A percentile compares a stretch with the other conserved stretches of the same genome.
Conservation (phyloP, 2,113 vertebrate species). For the Thryonomys swinderianus region DNA sequence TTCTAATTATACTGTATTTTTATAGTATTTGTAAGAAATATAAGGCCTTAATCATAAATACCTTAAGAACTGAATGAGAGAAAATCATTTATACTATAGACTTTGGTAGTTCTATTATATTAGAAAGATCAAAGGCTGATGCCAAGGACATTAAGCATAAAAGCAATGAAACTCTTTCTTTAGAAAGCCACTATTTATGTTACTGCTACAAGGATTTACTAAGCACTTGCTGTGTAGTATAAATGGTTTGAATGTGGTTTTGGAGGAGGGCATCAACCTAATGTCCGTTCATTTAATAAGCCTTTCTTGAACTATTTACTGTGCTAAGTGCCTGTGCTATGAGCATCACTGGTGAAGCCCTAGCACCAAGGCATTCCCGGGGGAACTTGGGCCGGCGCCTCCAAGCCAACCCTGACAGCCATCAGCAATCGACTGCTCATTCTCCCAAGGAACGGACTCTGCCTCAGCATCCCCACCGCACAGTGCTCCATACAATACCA, state of each 20-base stretch:
- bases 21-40: slow-evolving; percentile 28
- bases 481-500: neutral
- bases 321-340: neutral
- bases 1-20: neutral
- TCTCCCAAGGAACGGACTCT: neutral
- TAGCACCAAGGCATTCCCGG: neutral
- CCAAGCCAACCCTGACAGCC: neutral
- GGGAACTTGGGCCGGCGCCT: neutral
- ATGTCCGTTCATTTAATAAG: neutral
- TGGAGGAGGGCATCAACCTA: neutral
- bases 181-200: neutral
- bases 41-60: slow-evolving; percentile 6
- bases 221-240: neutral
- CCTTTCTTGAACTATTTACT: neutral
- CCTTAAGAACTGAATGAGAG: neutral
- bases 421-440: neutral
- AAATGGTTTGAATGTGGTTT: slow-evolving; percentile 11
- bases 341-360: neutral
- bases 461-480: neutral
- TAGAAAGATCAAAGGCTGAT: slow-evolving; percentile 18
- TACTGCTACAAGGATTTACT: neutral
- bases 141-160: slow-evolving; percentile 14
- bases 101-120: neutral
- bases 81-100: no score
- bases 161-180: neutral